Base-by-base conservation (phyloP, 2,888 invertebrate genomes). In the Volucella bombylans region DNA sequence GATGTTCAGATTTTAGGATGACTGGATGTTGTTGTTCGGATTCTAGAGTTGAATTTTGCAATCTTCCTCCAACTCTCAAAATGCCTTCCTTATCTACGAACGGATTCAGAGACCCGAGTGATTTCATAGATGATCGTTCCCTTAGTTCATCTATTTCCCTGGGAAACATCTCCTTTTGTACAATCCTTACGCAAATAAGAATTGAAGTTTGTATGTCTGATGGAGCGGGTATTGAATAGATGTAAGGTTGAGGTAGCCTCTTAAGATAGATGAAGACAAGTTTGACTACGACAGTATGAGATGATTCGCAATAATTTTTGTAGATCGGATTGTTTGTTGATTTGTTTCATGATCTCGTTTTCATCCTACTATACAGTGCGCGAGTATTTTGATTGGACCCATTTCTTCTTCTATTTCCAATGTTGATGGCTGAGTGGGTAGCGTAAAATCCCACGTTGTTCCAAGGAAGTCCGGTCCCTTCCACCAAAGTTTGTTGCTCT, bases 1-100 rank as follows among this genome's bases (percentile, higher is more conserved):
- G 12, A n/a, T 80, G 61, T 1, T 55, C 31, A 15, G 54, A 39
- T 14, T 74, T 67, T 1, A 81, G 39, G 4, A 80, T 57, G 10
- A 65, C 14, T 12, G 55, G 72, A 39, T 67, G 72, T 45, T 73
- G 43, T 59, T 59, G 59, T 2, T 81, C 59, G n/a, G 38, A 81
- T 11, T 55, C 31, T 3, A 80, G 31, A 15, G 11, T 55, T 18
- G 54, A 57, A 55, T 78, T 72, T 31, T 68, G 45, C 10, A 62
- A 49, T 52, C 69, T 55, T 12, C 77, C 18, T 18, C 18, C 18
- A 18, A 18, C 18, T 18, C 18, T 18, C 18, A 18, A 18, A 18
- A 18, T 18, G 11, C 18, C 31, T 11, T 45, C 12, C 1, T 54
- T 23, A 9, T 15, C 68, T 2, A 74, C 43, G 10, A 76, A 62